These are phyloP conservation scores for Meghimatium bilineatum DNA, from an alignment of 2,888 invertebrate genomes.

Conservation along the genomic window DNA sequence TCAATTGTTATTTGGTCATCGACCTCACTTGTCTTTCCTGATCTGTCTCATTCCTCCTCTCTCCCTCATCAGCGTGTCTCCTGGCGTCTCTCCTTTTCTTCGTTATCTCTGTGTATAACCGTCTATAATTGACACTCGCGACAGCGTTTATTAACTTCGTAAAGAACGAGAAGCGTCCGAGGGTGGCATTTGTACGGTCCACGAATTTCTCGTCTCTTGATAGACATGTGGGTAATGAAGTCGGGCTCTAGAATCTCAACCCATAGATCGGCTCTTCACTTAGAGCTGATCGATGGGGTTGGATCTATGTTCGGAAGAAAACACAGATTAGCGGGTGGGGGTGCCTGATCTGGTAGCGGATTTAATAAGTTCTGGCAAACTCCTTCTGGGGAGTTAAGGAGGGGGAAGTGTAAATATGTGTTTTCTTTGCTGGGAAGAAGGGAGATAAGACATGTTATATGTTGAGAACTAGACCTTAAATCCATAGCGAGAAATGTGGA, in stretches of 20 bases:
- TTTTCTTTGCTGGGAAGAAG: too few relatives aligned
- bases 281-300: conserved; percentile 18
- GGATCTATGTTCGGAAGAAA: neutral
- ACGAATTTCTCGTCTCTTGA: conserved; percentile 20
- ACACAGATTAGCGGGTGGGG: neutral
- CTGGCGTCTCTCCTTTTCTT: neutral
- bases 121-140: conserved; percentile 18
- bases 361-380: too few relatives aligned
- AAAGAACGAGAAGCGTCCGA: conserved; percentile 20
- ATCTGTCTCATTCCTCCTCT: neutral
- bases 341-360: neutral
- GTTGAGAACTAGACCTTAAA: too few relatives aligned
- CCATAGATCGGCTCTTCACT: conserved; percentile 14
- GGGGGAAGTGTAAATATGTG: too few relatives aligned
- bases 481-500: too few relatives aligned
- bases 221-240: conserved; percentile 25
- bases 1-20: neutral
- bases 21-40: neutral
- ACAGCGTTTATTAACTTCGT: conserved; percentile 28
- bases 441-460: too few relatives aligned
- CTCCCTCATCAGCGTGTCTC: neutral
- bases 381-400: too few relatives aligned
- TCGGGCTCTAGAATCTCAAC: neutral
- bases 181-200: conserved; percentile 34
- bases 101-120: conserved; percentile 1